Evolutionary conservation across 2,113 vertebrate species (phyloP), one percentile per base, ranked within the genome.

Genomic region (Aldabrachelys gigantea): DNA sequence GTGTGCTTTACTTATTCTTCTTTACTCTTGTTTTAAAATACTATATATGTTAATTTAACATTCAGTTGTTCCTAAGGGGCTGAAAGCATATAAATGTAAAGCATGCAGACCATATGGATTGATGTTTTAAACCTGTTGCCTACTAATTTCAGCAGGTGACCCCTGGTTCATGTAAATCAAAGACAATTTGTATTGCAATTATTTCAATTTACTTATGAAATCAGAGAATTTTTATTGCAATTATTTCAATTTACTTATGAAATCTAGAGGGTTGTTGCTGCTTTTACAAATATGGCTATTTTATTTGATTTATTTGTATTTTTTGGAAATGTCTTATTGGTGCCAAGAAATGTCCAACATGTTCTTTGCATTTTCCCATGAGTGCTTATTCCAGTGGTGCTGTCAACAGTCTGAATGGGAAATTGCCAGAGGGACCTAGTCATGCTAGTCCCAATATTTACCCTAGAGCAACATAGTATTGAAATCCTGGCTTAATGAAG

Each of bases 81-180:
- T 4, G 62, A 65, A 65, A 35, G 59, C 31, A 14, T 89, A 85
- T 85, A 78, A 76, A 53, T 35, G 62, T 0, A 19, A n/a, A 69
- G 38, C 5, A 2, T 49, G 52, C 11, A 2, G 22, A 1, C 35
- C 8, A 1, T 0, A 24, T 27, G 1, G 2, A 69, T 91, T 53
- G 27, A 56, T 24, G 0, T 5, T 53, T 50, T 50, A 50, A 50
- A 50, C 13, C 50, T 16, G 50, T 16, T 50, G 50, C 50, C 50
- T 50, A 50, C 50, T 16, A 14, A 50, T 50, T 14, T 50, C 50
- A 50, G 50, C 50, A 13, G 50, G 50, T 50, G 50, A 50, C 50
- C 50, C 50, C 50, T 87, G 10, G 47, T 2, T 72, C 31, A 0
- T 16, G 8, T 35, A 31, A 93, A 47, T 29, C 3, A 8, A 56